Base-by-base conservation (phyloP, 1,140 invertebrate species). In the Musca vetustissima region DNA sequence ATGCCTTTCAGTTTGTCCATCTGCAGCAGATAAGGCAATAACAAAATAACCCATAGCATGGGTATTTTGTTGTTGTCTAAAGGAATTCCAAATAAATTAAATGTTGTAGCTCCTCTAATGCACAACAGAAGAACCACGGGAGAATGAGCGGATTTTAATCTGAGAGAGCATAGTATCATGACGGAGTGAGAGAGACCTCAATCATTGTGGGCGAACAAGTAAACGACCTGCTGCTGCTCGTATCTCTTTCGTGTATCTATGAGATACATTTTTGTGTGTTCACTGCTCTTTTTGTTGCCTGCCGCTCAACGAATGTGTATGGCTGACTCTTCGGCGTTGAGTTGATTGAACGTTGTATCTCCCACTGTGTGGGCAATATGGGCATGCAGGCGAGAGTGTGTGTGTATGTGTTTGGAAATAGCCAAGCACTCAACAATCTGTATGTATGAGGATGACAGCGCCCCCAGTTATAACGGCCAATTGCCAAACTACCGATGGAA, bases 201-300 rank as follows among this genome's bases (percentile, higher is more conserved):
- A 43, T 43, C 28, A 36, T 61, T 9, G 57, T 61, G 57, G 57
- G 57, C 57, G 57, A 61, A 61, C 57, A 61, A 61, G 57, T 61
- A 61, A 61, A 61, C 57, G 57, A 43, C 57, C 57, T 61, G 28
- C n/a, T n/a, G n/a, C n/a, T n/a, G n/a, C 14, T 43, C 43, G 57
- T 43, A 13, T 43, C 6, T 43, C 13, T 52, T 53, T 4, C 3
- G 8, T 52, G 67, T 69, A 69, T 64, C 59, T 69, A 19, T 24
- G 22, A 53, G 67, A 69, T 64, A 64, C 64, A 64, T 64, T 69
- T 64, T 64, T 67, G 24, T 32, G n/a, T n/a, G 28, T 49, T 43
- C 7, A 43, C 36, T 8, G 11, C 6, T 13, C 36, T 13, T 9
- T 43, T 28, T 8, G n/a, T n/a, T n/a, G n/a, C n/a, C n/a, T n/a